phyloP scores from a whole-genome alignment of 2,113 vertebrate species.

The Neodon shergylaensis region DNA sequence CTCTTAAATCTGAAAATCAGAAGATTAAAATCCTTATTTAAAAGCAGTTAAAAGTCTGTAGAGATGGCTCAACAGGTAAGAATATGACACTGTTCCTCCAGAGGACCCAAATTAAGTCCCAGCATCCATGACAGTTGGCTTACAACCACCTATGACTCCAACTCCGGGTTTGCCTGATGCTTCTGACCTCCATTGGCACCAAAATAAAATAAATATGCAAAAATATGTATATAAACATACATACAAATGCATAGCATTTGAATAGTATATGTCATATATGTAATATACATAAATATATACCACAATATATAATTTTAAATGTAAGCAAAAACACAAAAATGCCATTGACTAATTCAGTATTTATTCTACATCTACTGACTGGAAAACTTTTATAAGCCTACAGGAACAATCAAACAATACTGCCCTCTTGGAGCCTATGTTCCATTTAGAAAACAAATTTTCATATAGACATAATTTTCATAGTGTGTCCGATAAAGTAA shows the following conservation, averaged over 20 bases:
- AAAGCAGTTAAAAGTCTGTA: background rate
- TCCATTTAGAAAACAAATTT: background rate
- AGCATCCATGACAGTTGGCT: background rate
- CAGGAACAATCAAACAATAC: background rate
- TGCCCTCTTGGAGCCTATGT: background rate
- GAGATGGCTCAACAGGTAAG: background rate
- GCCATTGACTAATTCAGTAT: background rate
- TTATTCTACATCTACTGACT: background rate
- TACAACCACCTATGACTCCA: no score
- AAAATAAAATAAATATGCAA: background rate
- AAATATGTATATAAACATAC: background rate
- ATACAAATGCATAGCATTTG: background rate
- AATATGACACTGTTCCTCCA: background rate
- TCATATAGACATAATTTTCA: background rate
- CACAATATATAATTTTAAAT: background rate
- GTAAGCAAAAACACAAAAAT: background rate
- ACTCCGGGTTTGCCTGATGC: background rate
- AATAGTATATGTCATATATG: background rate
- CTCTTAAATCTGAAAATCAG: slow-evolving; percentile 38
- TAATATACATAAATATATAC: background rate
- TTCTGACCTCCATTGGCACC: background rate
- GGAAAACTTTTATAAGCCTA: background rate
- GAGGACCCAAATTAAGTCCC: background rate
- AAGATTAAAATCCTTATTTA: slow-evolving; percentile 9
- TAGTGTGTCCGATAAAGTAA: background rate